Base-by-base conservation (phyloP, 1,140 invertebrate species). In the Neodiprion fabricii region DNA sequence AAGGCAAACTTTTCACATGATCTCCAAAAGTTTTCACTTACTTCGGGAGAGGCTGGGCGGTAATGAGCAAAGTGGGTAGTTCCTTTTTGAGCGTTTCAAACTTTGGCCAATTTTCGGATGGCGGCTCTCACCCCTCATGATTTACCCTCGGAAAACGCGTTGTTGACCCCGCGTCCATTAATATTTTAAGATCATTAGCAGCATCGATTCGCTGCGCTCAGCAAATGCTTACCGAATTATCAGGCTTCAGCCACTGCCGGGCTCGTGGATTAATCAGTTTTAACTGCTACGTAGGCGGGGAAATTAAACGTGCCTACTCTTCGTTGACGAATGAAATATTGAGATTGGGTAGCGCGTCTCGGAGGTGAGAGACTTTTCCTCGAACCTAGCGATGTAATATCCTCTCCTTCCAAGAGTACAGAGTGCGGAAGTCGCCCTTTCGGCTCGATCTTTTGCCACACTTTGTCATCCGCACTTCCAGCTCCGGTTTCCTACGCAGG, bases 21-120 rank as follows among this genome's bases (percentile, higher is more conserved):
- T 71, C 70, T 50, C 53, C 4, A 5, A 47, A 71, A 71, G 70
- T 71, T 71, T 71, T 71, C 70, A 71, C 70, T 71, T 71, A 71
- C 70, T 71, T 71, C 23, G 70, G 70, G 23, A 61, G 53, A 61
- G 53, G 53, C 11, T 49, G 40, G n/a, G 53, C 53, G 70, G 48
- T 71, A 71, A 71, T 71, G 70, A 71, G 70, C 48, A 61, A 61
- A 61, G 53, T 61, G 53, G 53, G 53, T 61, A 61, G 53, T 61
- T 61, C 53, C 53, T 61, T 17, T 61, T 61, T 61, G 4, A 61
- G 53, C 4, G 5, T 61, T 61, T 61, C 28, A 61, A 61, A 61
- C 53, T 61, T 61, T 17, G 0, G 53, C n/a, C 11, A 61, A 61
- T 12, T 61, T 61, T 17, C 28, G 28, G 28, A 40, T 40, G 11